Evolutionary conservation across 2,888 invertebrate species (phyloP).

Genomic region (Cryptocephalus moraei): DNA sequence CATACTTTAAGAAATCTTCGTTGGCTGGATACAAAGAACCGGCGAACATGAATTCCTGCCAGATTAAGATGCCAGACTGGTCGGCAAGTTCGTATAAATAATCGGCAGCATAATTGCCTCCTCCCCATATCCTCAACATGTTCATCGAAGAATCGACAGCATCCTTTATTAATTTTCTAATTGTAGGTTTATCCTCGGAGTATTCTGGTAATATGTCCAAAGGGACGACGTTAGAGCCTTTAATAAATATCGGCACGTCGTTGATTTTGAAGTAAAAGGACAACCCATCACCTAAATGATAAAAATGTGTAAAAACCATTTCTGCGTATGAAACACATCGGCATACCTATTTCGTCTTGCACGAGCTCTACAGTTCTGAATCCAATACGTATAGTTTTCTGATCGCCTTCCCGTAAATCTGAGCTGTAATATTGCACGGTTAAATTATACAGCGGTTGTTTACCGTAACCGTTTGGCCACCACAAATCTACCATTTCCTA

Average conservation of each 20-base stretch:
- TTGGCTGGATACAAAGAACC: slow-evolving; percentile 87
- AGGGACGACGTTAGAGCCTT: slow-evolving; percentile 93
- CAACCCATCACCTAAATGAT: slow-evolving; percentile 42
- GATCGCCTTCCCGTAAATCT: slow-evolving; percentile 24
- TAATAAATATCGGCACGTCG: slow-evolving; percentile 79
- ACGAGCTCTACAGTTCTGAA: slow-evolving; percentile 79
- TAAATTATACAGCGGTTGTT: slow-evolving; percentile 65
- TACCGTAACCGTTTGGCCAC: slow-evolving; percentile 95
- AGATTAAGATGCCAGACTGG: slow-evolving; percentile 80
- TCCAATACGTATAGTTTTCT: slow-evolving; percentile 59
- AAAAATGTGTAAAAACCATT: background rate
- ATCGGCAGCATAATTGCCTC: slow-evolving; percentile 90
- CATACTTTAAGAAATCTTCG: slow-evolving; percentile 53
- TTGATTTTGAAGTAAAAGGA: slow-evolving; percentile 86
- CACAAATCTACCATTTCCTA: slow-evolving; percentile 48
- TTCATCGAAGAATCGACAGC: slow-evolving; percentile 77
- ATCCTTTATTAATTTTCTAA: slow-evolving; percentile 55
- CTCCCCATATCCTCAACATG: slow-evolving; percentile 96
- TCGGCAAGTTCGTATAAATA: slow-evolving; percentile 83
- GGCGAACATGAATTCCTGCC: slow-evolving; percentile 98
- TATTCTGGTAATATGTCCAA: slow-evolving; percentile 73
- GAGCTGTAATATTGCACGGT: slow-evolving; percentile 40
- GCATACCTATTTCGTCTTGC: slow-evolving; percentile 51
- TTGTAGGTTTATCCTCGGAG: slow-evolving; percentile 46
- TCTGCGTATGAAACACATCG: background rate